Conservation (phyloP, 2,888 invertebrate species). For the Dryocosmus kuriphilus region DNA sequence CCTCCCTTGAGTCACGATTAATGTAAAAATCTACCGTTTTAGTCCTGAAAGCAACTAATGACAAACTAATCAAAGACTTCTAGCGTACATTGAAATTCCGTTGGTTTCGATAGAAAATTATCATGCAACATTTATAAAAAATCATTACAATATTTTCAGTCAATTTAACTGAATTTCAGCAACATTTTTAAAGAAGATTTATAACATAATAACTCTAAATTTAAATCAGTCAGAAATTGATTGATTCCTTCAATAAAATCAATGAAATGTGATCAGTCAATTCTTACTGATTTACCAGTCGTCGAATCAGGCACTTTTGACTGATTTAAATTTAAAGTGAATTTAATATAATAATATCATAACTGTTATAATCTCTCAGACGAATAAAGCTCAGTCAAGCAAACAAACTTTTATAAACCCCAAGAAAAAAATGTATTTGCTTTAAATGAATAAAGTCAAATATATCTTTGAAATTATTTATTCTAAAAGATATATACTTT, state of each 20-base stretch:
- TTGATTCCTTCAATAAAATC: too few species aligned
- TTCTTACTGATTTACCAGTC: too few species aligned
- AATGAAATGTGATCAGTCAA: too few species aligned
- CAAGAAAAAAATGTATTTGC: slow-evolving; percentile 7
- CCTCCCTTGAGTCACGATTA: neutral
- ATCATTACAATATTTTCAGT: neutral
- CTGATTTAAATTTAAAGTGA: too few species aligned
- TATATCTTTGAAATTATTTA: neutral
- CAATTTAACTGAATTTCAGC: too few species aligned
- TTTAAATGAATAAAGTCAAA: slow-evolving; percentile 3
- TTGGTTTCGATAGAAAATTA: neutral
- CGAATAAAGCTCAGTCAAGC: neutral
- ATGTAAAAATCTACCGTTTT: neutral
- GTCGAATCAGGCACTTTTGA: too few species aligned
- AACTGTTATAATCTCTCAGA: neutral
- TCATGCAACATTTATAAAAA: neutral
- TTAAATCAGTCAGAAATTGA: too few species aligned
- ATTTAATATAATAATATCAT: neutral
- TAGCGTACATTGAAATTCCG: neutral
- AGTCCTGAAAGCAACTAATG: neutral
- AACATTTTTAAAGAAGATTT: too few species aligned
- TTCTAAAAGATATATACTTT: neutral
- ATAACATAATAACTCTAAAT: too few species aligned
- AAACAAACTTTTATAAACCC: slow-evolving; percentile 7
- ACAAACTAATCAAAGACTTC: neutral